phyloP scores from a whole-genome alignment of 2,797 vertebrate genomes.

The Lepus oiostolus region DNA sequence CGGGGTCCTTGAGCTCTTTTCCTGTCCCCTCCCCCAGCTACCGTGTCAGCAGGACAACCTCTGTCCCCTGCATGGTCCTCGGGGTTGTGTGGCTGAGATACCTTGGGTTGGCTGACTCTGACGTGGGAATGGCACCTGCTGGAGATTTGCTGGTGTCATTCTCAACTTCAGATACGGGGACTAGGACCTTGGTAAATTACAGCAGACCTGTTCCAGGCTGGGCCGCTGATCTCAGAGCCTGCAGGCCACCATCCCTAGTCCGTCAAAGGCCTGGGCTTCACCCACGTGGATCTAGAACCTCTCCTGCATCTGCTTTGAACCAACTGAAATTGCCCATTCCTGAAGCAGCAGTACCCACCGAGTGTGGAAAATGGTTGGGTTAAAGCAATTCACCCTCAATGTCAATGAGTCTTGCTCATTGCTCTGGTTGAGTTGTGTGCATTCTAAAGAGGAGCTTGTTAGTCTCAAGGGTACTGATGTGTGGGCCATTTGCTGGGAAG shows the following conservation, averaged over 20 bases:
- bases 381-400: conserved; percentile 10
- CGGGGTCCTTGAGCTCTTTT: background rate
- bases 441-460: conserved; percentile 17
- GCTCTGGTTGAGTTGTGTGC: background rate
- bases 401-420: conserved; percentile 1
- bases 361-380: background rate
- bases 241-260: background rate
- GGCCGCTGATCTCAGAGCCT: background rate
- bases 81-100: background rate
- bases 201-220: background rate
- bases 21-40: background rate
- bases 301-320: background rate
- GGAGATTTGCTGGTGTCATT: background rate
- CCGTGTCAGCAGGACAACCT: no score
- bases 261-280: background rate
- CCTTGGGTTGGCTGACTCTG: background rate
- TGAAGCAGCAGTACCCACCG: background rate
- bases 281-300: background rate
- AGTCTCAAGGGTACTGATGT: background rate
- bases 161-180: no score
- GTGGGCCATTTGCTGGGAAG: background rate
- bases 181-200: background rate
- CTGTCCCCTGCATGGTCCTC: no score
- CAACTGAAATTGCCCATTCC: background rate
- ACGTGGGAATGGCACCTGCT: background rate